phyloP scores from a whole-genome alignment of 2,797 vertebrate genomes.

The Vespertilio murinus region DNA sequence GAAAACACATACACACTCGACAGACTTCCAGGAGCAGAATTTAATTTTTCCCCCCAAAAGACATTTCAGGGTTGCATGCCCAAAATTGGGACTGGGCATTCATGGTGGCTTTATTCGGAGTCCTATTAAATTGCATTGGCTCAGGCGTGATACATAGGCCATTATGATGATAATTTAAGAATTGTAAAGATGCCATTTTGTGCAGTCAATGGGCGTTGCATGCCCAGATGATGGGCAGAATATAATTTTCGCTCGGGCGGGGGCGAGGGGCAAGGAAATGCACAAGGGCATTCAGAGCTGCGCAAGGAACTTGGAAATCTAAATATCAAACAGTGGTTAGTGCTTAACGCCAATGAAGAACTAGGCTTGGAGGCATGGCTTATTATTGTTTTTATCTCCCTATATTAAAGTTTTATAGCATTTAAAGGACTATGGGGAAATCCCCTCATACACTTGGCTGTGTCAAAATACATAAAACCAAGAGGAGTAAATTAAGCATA shows the following conservation, averaged over 20 bases:
- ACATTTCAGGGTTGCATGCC: conserved; percentile 39
- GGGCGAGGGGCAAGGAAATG: background rate
- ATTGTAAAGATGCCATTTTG: conserved; percentile 35
- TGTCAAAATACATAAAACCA: conserved; percentile 75
- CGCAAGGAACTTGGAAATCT: background rate
- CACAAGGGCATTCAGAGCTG: background rate
- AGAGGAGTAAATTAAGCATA: conserved; percentile 76
- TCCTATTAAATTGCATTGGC: conserved; percentile 38
- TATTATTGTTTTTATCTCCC: conserved; percentile 73
- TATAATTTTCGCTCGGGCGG: background rate
- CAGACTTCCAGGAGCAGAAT: conserved; percentile 51
- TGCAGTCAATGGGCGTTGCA: background rate
- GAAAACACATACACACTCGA: conserved; percentile 52
- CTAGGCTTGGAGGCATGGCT: conserved; percentile 66
- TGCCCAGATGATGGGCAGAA: conserved; percentile 9
- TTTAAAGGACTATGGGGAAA: conserved; percentile 76
- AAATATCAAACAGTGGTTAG: conserved; percentile 27
- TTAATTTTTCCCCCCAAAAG: conserved; percentile 63
- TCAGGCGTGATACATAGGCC: background rate
- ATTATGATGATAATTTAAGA: conserved; percentile 26
- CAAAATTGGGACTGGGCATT: conserved; percentile 31
- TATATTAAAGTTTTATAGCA: conserved; percentile 74
- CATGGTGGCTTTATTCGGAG: conserved; percentile 53
- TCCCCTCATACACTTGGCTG: conserved; percentile 64
- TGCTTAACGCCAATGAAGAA: conserved; percentile 52